Conservation (phyloP, 2,797 vertebrate species). For the Oryzias sinensis region DNA sequence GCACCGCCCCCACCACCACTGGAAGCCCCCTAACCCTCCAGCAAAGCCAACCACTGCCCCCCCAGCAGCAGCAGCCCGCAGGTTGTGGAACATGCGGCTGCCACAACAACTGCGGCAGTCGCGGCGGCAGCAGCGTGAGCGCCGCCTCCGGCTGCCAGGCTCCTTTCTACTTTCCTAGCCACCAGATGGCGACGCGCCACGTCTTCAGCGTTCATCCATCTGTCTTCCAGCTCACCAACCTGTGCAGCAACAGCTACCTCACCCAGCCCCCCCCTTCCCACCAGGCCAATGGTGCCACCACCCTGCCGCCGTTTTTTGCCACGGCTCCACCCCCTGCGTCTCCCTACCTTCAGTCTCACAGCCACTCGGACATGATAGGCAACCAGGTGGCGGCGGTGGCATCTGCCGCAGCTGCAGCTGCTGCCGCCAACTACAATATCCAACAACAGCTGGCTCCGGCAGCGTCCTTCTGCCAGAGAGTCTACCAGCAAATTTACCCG, state of each 20-base stretch:
- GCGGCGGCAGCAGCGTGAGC: constrained; percentile 51
- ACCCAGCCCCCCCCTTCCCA: constrained; percentile 88
- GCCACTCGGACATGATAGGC: constrained; percentile 82
- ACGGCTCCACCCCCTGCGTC: constrained; percentile 73
- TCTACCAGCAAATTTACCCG: constrained; percentile 84
- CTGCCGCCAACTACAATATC: constrained; percentile 82
- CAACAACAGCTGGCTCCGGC: constrained; percentile 90
- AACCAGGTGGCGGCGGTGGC: constrained; percentile 72
- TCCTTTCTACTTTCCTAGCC: constrained; percentile 84
- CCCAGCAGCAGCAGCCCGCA: constrained; percentile 63
- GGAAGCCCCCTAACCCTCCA: constrained; percentile 62
- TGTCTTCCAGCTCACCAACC: constrained; percentile 85
- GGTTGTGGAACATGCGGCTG: constrained; percentile 72
- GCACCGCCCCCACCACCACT: constrained; percentile 39
- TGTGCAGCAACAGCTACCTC: constrained; percentile 91
- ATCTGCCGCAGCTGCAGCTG: constrained; percentile 44
- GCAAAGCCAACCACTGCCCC: constrained; percentile 62
- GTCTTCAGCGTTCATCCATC: constrained; percentile 84
- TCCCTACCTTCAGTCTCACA: constrained; percentile 83
- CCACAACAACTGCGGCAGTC: constrained; percentile 68
- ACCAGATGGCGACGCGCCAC: constrained; percentile 82
- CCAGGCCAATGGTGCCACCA: constrained; percentile 83
- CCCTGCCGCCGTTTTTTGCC: constrained; percentile 84
- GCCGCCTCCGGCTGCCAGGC: constrained; percentile 72
- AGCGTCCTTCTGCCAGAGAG: constrained; percentile 81